phyloP scores from a whole-genome alignment of 2,797 vertebrate species.

The Momotus momota region DNA sequence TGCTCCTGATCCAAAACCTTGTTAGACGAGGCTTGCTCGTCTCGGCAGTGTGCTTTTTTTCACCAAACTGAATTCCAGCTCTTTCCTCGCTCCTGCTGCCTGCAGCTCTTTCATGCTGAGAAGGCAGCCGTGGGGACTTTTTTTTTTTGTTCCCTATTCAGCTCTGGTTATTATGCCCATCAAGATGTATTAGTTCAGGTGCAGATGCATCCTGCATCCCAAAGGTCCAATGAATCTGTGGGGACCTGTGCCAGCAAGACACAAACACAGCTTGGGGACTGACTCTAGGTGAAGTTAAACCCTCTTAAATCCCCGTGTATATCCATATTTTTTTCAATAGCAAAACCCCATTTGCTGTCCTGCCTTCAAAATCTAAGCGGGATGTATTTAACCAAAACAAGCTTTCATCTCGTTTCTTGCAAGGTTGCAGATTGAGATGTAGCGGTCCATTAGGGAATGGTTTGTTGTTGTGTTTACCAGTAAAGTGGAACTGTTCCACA shows the following conservation, averaged over 20 bases:
- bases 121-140: background rate
- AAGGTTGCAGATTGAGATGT: background rate
- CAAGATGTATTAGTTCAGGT: background rate
- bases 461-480: background rate
- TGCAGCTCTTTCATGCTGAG: background rate
- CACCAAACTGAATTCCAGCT: background rate
- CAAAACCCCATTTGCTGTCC: background rate
- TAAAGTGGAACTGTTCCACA: slow-evolving; percentile 20
- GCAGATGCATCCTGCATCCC: background rate
- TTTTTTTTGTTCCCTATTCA: background rate
- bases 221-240: background rate
- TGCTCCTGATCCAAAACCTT: background rate
- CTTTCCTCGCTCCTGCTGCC: background rate
- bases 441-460: slow-evolving; percentile 10
- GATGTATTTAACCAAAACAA: background rate
- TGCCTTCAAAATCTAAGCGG: background rate
- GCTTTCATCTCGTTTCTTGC: background rate
- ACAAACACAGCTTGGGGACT: background rate
- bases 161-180: background rate
- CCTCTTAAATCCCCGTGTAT: background rate
- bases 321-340: background rate
- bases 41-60: background rate
- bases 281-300: background rate
- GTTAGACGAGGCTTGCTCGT: accelerated
- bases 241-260: background rate